Percentiles rank a stretch among this genome's conserved stretches.
Evolutionary conservation across 2,888 invertebrate species (phyloP).

Genomic region (Endomychus coccineus): DNA sequence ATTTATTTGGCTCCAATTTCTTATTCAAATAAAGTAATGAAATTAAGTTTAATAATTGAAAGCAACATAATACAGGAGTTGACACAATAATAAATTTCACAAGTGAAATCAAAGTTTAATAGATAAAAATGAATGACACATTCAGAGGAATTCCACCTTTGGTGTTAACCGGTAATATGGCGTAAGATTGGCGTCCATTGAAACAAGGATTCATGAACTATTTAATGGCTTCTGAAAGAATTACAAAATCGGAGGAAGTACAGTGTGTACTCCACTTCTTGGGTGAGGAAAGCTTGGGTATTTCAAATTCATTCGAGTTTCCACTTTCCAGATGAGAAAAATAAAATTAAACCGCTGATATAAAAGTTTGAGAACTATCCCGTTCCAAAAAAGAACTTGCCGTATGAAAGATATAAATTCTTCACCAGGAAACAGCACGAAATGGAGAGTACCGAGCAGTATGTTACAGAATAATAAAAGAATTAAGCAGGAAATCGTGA

Average conservation of each 20-base stretch:
- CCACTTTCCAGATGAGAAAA: background rate
- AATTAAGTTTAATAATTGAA: too few relatives aligned
- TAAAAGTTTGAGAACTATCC: conserved; percentile 3
- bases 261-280: conserved; percentile 1
- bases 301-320: conserved; percentile 7
- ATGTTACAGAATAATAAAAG: too few relatives aligned
- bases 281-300: conserved; percentile 3
- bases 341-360: background rate
- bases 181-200: conserved; percentile 4
- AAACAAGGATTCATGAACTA: conserved; percentile 9
- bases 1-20: too few relatives aligned
- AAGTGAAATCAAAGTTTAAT: too few relatives aligned
- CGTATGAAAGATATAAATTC: conserved; percentile 6
- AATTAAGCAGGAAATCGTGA: too few relatives aligned
- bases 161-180: background rate
- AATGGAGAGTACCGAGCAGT: conserved; percentile 3
- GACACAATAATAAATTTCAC: too few relatives aligned
- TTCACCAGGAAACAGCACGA: conserved; percentile 4
- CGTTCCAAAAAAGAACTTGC: conserved; percentile 5
- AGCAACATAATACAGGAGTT: too few relatives aligned
- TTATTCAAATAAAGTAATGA: too few relatives aligned
- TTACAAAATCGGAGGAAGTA: conserved; percentile 1
- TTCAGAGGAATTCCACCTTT: too few relatives aligned
- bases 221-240: background rate
- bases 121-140: too few relatives aligned